Evolutionary conservation across 2,888 invertebrate species (phyloP), one percentile per base, ranked within the genome.

Genomic region (Brachynemurus nebulosus): DNA sequence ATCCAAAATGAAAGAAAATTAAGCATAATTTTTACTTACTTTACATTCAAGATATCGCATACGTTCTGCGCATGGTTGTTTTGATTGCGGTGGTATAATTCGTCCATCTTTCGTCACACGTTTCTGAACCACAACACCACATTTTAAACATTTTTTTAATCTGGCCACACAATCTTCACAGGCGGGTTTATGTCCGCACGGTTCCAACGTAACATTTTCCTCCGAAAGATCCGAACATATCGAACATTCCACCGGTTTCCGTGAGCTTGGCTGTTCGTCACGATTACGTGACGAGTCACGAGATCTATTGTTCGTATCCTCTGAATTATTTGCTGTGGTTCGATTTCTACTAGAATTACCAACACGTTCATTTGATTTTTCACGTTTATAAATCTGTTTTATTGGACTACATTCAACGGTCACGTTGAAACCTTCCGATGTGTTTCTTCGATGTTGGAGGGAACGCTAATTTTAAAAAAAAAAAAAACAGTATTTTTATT

Each of bases 121-220:
- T 47, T 67, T 67, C 47, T 70, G 70, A 40, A 85, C 80, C 8
- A 66, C 57, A 25, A 66, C 63, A 33, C 78, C 75, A 57, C 85
- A 85, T 40, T 71, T 67, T 23, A 85, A 61, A 59, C 85, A 85
- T 61, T 81, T 83, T 58, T 83, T 84, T 78, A 86, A 81, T 42
- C 83, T 69, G 12, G 76, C 65, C 40, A 80, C 77, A 59, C 86
- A 86, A 49, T 83, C 82, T 52, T 75, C 76, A 57, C 86, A 86
- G 1, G 79, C 78, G 3, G 83, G 74, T 54, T 73, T 71, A 62
- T 86, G 85, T 42, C 73, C 72, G 59, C 86, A 86, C 1, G 86
- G 85, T 55, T 80, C 76, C 55, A 86, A 75, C 43, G 66, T 67
- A 3, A 83, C 76, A 53, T 70, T 69, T 48, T 76, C 67, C 49